Conservation (phyloP, 2,888 invertebrate genomes). For the Aspidapion aeneum region DNA sequence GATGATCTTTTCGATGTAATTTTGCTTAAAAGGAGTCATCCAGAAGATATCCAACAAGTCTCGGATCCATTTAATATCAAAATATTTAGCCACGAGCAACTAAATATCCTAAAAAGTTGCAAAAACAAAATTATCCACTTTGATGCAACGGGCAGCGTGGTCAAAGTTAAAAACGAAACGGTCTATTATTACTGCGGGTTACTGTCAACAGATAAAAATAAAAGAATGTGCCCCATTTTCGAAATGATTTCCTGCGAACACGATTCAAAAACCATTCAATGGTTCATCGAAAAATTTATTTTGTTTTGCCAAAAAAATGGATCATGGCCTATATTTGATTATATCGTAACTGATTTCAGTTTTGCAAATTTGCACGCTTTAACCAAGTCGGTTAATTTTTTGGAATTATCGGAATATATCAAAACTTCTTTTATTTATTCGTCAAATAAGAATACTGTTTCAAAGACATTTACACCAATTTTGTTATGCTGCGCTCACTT, state of each 20-base stretch:
- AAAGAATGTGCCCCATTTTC: background rate
- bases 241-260: background rate
- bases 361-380: constrained; percentile 15
- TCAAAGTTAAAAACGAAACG: background rate
- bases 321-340: constrained; percentile 4
- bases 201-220: background rate
- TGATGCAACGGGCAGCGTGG: constrained; percentile 10
- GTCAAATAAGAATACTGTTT: background rate
- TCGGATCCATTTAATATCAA: constrained; percentile 16
- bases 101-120: constrained; percentile 9
- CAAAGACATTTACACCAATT: background rate
- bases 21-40: constrained; percentile 13
- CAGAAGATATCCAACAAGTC: constrained; percentile 17
- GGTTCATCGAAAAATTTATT: too few species aligned
- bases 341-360: constrained; percentile 10
- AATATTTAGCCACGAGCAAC: constrained; percentile 14
- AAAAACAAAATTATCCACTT: background rate
- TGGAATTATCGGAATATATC: constrained; percentile 7
- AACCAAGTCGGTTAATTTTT: constrained; percentile 6
- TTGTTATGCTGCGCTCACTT: constrained; percentile 6
- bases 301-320: too few species aligned
- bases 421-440: background rate
- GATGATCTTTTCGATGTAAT: constrained; percentile 13
- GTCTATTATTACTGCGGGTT: background rate
- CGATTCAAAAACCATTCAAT: too few species aligned